Conservation (phyloP, 2,797 vertebrate genomes). For the Myotis pilosus region DNA sequence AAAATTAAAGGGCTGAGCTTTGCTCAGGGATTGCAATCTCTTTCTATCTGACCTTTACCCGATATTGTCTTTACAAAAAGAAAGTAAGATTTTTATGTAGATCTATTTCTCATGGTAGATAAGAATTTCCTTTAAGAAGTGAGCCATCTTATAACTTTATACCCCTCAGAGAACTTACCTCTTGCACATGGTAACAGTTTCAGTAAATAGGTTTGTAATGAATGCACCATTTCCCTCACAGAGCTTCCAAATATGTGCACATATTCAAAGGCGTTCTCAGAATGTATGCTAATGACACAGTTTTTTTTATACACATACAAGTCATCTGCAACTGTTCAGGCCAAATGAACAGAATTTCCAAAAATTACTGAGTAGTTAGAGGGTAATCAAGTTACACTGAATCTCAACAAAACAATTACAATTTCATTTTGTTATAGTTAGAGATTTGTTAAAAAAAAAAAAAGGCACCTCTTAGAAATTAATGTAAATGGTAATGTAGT, state of each 20-base stretch:
- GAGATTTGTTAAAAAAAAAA: constrained; percentile 56
- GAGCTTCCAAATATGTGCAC: background rate
- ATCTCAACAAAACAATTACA: constrained; percentile 62
- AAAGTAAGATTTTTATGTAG: constrained; percentile 3
- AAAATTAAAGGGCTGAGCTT: background rate
- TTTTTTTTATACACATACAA: constrained; percentile 2
- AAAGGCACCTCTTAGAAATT: constrained; percentile 58
- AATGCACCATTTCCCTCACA: constrained; percentile 14
- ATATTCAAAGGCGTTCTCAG: background rate
- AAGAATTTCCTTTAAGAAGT: background rate
- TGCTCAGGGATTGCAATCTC: background rate
- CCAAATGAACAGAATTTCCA: constrained; percentile 49
- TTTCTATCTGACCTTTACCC: background rate
- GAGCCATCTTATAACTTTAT: background rate
- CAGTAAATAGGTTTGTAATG: background rate
- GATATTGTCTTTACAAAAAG: background rate
- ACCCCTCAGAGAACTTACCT: background rate
- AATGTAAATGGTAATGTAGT: constrained; percentile 55
- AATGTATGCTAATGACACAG: background rate
- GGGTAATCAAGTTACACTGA: constrained; percentile 58
- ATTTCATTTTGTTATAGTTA: constrained; percentile 67
- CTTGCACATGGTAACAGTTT: background rate
- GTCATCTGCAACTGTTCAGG: constrained; percentile 64
- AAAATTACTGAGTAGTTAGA: constrained; percentile 63
- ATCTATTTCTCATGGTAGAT: constrained; percentile 24